These are phyloP conservation scores for Polypterus bichir DNA, from an alignment of 2,113 vertebrate genomes.

Conservation along the genomic window DNA sequence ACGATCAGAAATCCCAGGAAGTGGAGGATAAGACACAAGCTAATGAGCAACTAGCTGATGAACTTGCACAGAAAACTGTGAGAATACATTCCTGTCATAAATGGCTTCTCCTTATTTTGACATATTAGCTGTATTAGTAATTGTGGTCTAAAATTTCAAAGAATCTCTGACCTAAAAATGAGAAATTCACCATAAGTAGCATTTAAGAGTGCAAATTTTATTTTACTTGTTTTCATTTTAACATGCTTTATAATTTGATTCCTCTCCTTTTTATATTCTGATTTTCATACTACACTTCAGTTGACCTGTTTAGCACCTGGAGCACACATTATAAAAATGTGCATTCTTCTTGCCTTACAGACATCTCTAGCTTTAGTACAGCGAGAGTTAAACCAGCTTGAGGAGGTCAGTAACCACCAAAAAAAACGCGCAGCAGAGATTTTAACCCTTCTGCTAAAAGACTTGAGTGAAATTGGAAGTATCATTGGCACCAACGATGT, in stretches of 20 bases:
- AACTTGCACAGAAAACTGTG: constrained; percentile 74
- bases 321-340: too few species aligned
- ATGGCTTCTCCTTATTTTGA: too few species aligned
- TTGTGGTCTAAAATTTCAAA: neutral
- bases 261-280: too few species aligned
- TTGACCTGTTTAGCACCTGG: too few species aligned
- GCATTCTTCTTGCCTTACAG: constrained; percentile 39
- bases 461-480: constrained; percentile 73
- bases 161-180: too few species aligned
- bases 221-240: too few species aligned
- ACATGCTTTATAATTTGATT: too few species aligned
- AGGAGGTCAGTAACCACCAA: constrained; percentile 78
- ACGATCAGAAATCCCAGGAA: constrained; percentile 84
- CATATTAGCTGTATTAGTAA: neutral
- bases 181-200: too few species aligned
- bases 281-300: too few species aligned
- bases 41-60: constrained; percentile 68
- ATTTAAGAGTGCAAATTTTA: too few species aligned
- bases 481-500: constrained; percentile 72
- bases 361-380: constrained; percentile 53
- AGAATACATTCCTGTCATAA: neutral
- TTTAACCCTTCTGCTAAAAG: constrained; percentile 71
- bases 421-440: constrained; percentile 74
- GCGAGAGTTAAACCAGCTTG: constrained; percentile 66
- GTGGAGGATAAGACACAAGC: constrained; percentile 63